Conservation (phyloP, 2,113 vertebrate genomes). For the Scolopax mira region DNA sequence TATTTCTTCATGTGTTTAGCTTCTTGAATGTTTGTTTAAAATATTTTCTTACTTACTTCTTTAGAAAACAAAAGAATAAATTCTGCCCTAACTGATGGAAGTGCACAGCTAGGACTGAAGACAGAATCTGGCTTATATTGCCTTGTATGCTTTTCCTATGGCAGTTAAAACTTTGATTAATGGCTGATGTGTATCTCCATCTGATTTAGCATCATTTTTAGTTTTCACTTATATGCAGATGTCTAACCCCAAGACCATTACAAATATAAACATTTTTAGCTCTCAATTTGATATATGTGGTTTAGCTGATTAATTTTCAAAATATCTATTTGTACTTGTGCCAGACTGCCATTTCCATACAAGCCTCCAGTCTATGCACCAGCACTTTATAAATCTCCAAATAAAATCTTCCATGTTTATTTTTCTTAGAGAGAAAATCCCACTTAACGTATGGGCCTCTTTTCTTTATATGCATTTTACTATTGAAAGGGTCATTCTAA, state of each 20-base stretch:
- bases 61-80: neutral
- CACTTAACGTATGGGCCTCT: neutral
- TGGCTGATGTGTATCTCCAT: neutral
- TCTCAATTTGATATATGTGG: neutral
- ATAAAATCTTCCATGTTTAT: conserved; percentile 23
- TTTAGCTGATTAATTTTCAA: conserved; percentile 8
- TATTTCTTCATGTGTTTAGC: too few species aligned
- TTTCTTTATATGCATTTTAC: neutral
- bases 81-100: neutral
- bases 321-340: neutral
- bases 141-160: neutral
- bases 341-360: neutral
- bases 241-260: neutral
- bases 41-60: neutral
- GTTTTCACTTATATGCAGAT: neutral
- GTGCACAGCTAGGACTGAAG: neutral
- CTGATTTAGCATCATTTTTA: neutral
- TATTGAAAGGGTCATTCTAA: neutral
- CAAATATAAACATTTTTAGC: neutral
- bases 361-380: neutral
- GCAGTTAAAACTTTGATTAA: neutral
- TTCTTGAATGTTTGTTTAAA: neutral
- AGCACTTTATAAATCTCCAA: conserved; percentile 30
- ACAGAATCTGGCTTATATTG: neutral
- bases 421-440: conserved; percentile 15